A percentile compares a stretch with the other conserved stretches of the same genome.
Evolutionary conservation across 1,140 invertebrate species (phyloP).

Genomic region (Grapholita molesta): DNA sequence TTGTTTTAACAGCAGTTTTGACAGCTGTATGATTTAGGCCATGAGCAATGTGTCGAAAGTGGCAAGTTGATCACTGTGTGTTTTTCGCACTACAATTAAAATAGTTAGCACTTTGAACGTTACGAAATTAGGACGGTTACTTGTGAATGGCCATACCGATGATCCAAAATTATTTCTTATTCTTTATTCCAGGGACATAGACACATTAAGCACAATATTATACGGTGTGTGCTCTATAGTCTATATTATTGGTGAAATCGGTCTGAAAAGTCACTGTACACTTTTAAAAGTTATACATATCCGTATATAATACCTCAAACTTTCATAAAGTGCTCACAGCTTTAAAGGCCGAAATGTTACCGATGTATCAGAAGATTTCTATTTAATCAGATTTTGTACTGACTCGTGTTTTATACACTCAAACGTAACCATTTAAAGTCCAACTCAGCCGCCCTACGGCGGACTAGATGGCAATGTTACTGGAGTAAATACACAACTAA

Average conservation of each 20-base stretch:
- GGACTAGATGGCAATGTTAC: slow-evolving; percentile 67
- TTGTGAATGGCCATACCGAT: slow-evolving; percentile 4
- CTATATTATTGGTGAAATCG: neutral
- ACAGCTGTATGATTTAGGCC: slow-evolving; percentile 31
- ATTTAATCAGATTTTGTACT: neutral
- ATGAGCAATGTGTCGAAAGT: slow-evolving; percentile 46
- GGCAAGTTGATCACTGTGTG: slow-evolving; percentile 54
- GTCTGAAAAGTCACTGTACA: neutral
- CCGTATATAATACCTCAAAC: too few relatives aligned
- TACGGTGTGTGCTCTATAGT: too few relatives aligned
- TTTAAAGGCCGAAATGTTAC: too few relatives aligned
- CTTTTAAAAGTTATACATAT: too few relatives aligned
- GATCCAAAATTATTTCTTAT: neutral
- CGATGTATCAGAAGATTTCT: neutral
- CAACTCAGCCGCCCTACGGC: slow-evolving; percentile 30
- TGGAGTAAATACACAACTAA: slow-evolving; percentile 77
- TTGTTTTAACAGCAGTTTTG: slow-evolving; percentile 20
- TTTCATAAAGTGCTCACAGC: too few relatives aligned
- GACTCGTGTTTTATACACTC: neutral
- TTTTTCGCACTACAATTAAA: slow-evolving; percentile 57
- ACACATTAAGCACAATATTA: neutral
- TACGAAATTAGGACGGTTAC: slow-evolving; percentile 32
- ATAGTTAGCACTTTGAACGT: slow-evolving; percentile 49
- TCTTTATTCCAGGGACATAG: neutral
- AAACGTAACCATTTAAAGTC: neutral